Percentiles rank a stretch among this genome's conserved stretches.
phyloP scores from a whole-genome alignment of 2,113 vertebrate species.

The Narcine bancroftii region DNA sequence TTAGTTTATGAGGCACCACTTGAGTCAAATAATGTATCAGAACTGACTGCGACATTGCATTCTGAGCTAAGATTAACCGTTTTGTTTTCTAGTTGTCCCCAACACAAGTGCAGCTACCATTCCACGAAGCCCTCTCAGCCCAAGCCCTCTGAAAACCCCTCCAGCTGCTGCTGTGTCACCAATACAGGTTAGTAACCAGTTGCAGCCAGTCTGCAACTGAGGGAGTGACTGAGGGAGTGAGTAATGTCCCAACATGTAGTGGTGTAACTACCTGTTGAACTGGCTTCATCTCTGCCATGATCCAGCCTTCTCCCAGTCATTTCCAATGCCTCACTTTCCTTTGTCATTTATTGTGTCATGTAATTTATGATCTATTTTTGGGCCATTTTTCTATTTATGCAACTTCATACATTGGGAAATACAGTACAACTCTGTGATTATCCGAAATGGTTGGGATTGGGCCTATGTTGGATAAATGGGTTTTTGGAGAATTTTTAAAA shows the following conservation, averaged over 20 bases:
- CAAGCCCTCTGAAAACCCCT: conserved; percentile 88
- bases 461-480: too few species aligned
- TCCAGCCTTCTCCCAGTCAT: background rate
- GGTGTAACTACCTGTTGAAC: background rate
- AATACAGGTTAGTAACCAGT: conserved; percentile 70
- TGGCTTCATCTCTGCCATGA: background rate
- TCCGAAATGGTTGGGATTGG: too few species aligned
- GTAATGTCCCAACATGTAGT: background rate
- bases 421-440: background rate
- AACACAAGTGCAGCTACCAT: conserved; percentile 62
- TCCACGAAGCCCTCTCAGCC: conserved; percentile 86
- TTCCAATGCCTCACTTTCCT: background rate
- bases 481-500: too few species aligned
- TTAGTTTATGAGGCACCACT: background rate
- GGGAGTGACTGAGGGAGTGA: background rate
- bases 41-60: background rate
- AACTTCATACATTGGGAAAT: background rate
- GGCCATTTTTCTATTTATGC: background rate
- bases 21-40: background rate
- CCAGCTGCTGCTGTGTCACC: conserved; percentile 89
- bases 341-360: background rate
- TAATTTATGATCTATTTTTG: background rate
- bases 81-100: conserved; percentile 47
- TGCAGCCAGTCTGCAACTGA: background rate
- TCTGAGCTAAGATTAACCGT: background rate